These are phyloP conservation scores for Dromococcyx pavoninus DNA, from an alignment of 2,797 vertebrate genomes.

Conservation along the genomic window DNA sequence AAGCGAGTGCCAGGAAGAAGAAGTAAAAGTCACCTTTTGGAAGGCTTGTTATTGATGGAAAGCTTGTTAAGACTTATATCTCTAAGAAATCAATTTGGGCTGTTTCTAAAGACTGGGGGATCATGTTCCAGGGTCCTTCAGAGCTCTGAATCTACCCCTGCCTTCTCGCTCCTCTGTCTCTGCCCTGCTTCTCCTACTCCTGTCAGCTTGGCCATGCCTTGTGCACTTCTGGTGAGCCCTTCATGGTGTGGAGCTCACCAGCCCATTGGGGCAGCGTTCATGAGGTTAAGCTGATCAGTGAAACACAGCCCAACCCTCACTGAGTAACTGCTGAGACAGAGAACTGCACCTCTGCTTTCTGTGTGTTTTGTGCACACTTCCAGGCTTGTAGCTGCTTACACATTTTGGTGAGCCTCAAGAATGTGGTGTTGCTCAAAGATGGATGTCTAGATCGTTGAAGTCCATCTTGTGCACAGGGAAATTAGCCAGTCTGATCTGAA, in stretches of 20 bases:
- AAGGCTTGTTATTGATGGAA: background rate
- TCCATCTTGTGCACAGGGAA: background rate
- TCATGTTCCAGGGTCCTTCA: background rate
- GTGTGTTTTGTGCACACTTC: background rate
- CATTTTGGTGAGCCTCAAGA: background rate
- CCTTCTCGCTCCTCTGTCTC: background rate
- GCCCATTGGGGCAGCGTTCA: accelerated
- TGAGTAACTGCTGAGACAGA: background rate
- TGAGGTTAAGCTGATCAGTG: background rate
- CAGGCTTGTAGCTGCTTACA: background rate
- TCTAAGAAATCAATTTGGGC: background rate
- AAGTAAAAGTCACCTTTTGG: background rate
- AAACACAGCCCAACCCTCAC: background rate
- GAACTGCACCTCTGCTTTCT: background rate
- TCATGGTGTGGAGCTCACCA: background rate
- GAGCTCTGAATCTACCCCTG: background rate
- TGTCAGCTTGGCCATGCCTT: background rate
- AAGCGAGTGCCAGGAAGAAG: background rate
- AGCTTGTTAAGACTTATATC: background rate
- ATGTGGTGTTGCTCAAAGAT: background rate
- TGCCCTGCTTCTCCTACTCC: background rate
- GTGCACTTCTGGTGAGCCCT: background rate
- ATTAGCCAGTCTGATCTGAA: background rate
- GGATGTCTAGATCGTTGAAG: background rate
- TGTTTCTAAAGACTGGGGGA: background rate